phyloP scores from a whole-genome alignment of 2,888 invertebrate species.

The Polyploca ridens region DNA sequence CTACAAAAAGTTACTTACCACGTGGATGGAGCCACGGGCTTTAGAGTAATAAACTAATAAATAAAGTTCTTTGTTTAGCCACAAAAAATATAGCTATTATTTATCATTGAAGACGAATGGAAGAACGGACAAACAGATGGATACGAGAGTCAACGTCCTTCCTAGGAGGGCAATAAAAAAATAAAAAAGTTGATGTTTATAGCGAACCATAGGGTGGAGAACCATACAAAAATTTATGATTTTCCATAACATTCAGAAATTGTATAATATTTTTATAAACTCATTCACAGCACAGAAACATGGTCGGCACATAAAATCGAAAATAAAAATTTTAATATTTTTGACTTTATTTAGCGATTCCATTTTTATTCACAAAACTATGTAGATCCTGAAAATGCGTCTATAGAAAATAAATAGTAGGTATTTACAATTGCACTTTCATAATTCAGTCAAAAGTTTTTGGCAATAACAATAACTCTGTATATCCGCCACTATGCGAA shows the following conservation, averaged over 20 bases:
- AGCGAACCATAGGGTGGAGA: neutral
- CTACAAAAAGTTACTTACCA: neutral
- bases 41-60: slow-evolving; percentile 10
- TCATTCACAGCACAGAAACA: no score
- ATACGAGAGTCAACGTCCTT: neutral
- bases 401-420: no score
- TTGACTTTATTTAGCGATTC: no score
- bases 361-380: no score
- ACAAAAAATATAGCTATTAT: slow-evolving; percentile 5
- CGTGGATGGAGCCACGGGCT: slow-evolving; percentile 2
- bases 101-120: slow-evolving; percentile 7
- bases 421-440: no score
- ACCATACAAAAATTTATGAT: neutral
- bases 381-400: no score
- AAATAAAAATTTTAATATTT: no score
- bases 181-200: neutral
- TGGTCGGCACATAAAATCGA: no score
- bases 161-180: neutral
- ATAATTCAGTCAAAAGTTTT: no score
- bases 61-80: slow-evolving; percentile 10
- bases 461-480: no score
- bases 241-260: neutral
- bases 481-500: no score
- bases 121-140: neutral
- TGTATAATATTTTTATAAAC: no score